These are phyloP conservation scores for Glaucopsyche alexis DNA, from an alignment of 2,888 invertebrate genomes.

Conservation along the genomic window DNA sequence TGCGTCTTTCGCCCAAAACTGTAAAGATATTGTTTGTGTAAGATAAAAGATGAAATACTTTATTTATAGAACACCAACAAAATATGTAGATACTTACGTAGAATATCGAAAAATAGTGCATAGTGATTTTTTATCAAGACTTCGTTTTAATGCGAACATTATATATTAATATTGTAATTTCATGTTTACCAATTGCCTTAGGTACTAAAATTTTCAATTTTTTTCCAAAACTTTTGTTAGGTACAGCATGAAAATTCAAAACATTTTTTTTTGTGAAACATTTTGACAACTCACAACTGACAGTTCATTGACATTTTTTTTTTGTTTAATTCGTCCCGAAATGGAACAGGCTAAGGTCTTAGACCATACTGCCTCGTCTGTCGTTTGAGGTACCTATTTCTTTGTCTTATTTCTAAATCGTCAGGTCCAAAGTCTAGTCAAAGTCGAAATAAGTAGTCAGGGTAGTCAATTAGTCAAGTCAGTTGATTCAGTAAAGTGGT, in stretches of 20 bases:
- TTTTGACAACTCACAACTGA: constrained; percentile 40
- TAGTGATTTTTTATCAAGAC: constrained; percentile 50
- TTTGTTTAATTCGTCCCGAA: too few relatives aligned
- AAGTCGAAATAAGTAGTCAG: too few relatives aligned
- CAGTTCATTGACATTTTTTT: background rate
- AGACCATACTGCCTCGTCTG: too few relatives aligned
- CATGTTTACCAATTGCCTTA: constrained; percentile 39
- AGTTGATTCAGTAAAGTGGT: too few relatives aligned
- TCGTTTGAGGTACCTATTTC: too few relatives aligned
- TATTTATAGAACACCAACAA: constrained; percentile 29
- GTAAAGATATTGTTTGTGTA: constrained; percentile 45
- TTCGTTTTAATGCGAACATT: constrained; percentile 62
- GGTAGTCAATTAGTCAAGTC: too few relatives aligned
- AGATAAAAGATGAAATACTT: constrained; percentile 31
- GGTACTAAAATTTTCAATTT: constrained; percentile 53
- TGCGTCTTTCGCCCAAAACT: constrained; percentile 74
- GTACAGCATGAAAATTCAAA: background rate
- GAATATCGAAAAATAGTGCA: constrained; percentile 52
- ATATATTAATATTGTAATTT: constrained; percentile 43
- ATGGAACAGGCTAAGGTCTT: too few relatives aligned
- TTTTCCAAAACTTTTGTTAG: background rate
- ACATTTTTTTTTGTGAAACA: too few relatives aligned
- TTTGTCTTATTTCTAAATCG: too few relatives aligned
- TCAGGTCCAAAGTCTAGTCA: too few relatives aligned
- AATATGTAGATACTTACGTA: constrained; percentile 51